phyloP scores from a whole-genome alignment of 2,113 vertebrate genomes.

The Lates calcarifer region DNA sequence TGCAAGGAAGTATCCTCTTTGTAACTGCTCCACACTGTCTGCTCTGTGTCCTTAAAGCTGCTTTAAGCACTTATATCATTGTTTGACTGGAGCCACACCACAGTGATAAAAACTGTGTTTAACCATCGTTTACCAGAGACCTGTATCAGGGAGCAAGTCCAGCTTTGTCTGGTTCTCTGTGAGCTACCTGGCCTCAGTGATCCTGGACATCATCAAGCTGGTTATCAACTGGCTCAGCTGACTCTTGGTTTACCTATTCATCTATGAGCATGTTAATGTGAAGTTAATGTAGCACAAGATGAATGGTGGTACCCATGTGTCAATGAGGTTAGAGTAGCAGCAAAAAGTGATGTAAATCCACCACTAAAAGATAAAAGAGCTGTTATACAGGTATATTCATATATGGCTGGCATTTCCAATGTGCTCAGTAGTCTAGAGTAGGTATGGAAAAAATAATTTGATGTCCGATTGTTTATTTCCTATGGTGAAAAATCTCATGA shows the following conservation, averaged over 20 bases:
- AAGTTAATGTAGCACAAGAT: too few species aligned
- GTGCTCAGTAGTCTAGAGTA: too few species aligned
- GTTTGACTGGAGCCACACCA: not conserved
- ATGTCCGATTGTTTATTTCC: too few species aligned
- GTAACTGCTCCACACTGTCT: not conserved
- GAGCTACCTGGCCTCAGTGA: not conserved
- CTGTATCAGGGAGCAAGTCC: not conserved
- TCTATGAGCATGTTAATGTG: not conserved
- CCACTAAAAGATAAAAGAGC: too few species aligned
- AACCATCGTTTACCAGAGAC: not conserved
- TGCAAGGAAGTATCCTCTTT: too few species aligned
- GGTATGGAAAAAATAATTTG: too few species aligned
- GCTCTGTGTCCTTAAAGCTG: conserved; percentile 11
- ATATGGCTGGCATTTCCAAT: too few species aligned
- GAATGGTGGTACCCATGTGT: too few species aligned
- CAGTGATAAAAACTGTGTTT: not conserved
- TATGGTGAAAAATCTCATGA: too few species aligned
- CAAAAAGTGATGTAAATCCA: too few species aligned
- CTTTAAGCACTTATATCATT: not conserved
- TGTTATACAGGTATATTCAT: too few species aligned
- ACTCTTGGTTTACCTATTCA: not conserved
- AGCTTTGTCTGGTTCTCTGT: not conserved
- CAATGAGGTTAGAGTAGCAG: too few species aligned
- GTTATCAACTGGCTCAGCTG: not conserved
- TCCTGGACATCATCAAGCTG: not conserved